These are phyloP conservation scores for Passer montanus DNA, from an alignment of 2,113 vertebrate genomes.

Conservation along the genomic window DNA sequence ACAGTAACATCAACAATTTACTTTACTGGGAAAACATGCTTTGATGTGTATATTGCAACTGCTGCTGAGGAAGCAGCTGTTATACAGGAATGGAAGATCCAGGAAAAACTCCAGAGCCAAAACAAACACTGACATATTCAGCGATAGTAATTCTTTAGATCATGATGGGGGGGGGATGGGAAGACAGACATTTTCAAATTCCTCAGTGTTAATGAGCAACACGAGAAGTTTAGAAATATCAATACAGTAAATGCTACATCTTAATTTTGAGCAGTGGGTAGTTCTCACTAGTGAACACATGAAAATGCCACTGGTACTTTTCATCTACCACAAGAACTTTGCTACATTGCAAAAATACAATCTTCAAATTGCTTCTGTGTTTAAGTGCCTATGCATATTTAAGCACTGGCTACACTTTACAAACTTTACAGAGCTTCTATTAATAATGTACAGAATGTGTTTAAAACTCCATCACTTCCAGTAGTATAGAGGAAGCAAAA, in stretches of 20 bases:
- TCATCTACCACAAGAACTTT: neutral
- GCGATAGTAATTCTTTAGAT: neutral
- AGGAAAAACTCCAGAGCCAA: constrained; percentile 26
- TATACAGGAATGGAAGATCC: neutral
- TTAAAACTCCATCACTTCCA: neutral
- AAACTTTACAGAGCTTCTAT: neutral
- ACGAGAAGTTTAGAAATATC: neutral
- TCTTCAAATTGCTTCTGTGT: neutral
- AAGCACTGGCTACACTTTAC: neutral
- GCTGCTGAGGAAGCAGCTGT: constrained; percentile 42
- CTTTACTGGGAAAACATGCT: constrained; percentile 1
- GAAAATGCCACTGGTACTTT: neutral
- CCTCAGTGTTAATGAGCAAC: neutral
- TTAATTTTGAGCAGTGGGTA: neutral
- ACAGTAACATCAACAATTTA: constrained; percentile 1
- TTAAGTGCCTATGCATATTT: neutral
- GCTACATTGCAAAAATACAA: neutral
- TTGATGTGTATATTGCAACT: neutral
- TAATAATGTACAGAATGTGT: neutral
- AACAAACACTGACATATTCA: neutral
- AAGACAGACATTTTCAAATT: neutral
- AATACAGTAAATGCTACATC: neutral
- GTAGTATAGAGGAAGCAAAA: neutral
- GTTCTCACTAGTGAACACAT: neutral
- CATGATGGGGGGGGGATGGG: neutral